Evolutionary conservation across 2,113 vertebrate species (phyloP), one percentile per base, ranked within the genome.

Genomic region (Plecotus auritus): DNA sequence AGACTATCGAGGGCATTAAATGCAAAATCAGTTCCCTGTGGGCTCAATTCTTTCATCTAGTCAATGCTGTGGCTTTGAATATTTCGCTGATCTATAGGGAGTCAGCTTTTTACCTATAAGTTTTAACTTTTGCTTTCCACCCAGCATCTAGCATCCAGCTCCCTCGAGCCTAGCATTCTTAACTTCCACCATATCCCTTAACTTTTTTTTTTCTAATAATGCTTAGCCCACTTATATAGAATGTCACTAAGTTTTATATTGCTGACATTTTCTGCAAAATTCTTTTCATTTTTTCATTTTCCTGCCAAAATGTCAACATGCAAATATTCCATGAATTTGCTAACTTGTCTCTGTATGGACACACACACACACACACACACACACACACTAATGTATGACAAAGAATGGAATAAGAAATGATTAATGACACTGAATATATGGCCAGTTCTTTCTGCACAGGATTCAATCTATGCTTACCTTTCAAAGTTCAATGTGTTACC

Each of bases 211-310:
- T 23, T 42, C 76, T 91, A 85, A 91, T 91, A 86, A 77, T 78
- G 77, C 61, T 85, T 88, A 93, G 92, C 32, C 61, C 26, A 80
- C 87, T 95, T 93, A 85, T 88, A 83, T 35, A 81, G 82, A 95
- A 91, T 95, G 90, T 83, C 88, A 80, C 26, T 51, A 94, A 59
- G 37, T 93, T 96, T 96, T 97, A 77, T 61, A 84, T 87, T 90
- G 85, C 91, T 96, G 95, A 95, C 95, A 97, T 96, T 97, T 96
- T 88, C 90, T 95, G 74, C 37, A 95, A 95, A 95, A 96, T 96
- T 94, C 96, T 97, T 97, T 95, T 95, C 95, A 96, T 97, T 97
- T 97, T 97, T 95, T 96, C 76, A 95, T 90, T 86, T 94, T 11
- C 1, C 88, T 97, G 90, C 73, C 95, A 95, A 97, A 97, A 96